A percentile compares a stretch with the other conserved stretches of the same genome.
Evolutionary conservation across 1,140 invertebrate species (phyloP).

Genomic region (Bombyx mandarina): DNA sequence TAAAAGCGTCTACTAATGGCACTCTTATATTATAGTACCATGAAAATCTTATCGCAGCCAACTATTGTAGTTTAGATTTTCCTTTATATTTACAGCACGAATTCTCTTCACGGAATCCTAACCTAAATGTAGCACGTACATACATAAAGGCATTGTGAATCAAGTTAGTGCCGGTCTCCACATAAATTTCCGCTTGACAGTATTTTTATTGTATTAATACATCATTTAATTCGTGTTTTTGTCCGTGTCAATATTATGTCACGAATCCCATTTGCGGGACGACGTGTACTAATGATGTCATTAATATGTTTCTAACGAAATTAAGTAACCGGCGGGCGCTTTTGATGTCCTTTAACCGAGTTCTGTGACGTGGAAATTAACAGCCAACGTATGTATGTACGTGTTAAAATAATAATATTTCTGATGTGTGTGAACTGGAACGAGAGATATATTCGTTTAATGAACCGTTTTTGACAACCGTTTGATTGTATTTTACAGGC

Average conservation of each 20-base stretch:
- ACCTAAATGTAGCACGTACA: neutral
- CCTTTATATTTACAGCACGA: too few relatives aligned
- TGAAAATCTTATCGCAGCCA: too few relatives aligned
- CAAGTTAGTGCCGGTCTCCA: slow-evolving; percentile 52
- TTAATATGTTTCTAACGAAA: slow-evolving; percentile 63
- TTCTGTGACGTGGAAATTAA: slow-evolving; percentile 18
- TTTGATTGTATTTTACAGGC: neutral
- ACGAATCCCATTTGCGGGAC: slow-evolving; percentile 44
- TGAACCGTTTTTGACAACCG: slow-evolving; percentile 6
- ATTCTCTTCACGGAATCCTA: too few relatives aligned
- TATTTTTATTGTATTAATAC: slow-evolving; percentile 50
- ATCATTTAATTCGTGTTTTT: slow-evolving; percentile 50
- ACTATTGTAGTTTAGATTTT: too few relatives aligned
- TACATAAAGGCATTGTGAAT: slow-evolving; percentile 38
- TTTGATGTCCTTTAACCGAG: slow-evolving; percentile 50
- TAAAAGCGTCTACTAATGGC: too few relatives aligned
- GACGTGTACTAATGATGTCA: slow-evolving; percentile 60
- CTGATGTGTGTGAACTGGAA: slow-evolving; percentile 27
- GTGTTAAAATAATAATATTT: slow-evolving; percentile 38
- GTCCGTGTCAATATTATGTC: slow-evolving; percentile 66
- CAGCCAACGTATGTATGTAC: slow-evolving; percentile 16
- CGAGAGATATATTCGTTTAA: slow-evolving; percentile 7
- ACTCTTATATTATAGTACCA: too few relatives aligned
- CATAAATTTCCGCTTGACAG: slow-evolving; percentile 50
- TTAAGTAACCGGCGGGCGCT: slow-evolving; percentile 44